Conservation (phyloP, 2,113 vertebrate genomes). For the Plectropomus leopardus region DNA sequence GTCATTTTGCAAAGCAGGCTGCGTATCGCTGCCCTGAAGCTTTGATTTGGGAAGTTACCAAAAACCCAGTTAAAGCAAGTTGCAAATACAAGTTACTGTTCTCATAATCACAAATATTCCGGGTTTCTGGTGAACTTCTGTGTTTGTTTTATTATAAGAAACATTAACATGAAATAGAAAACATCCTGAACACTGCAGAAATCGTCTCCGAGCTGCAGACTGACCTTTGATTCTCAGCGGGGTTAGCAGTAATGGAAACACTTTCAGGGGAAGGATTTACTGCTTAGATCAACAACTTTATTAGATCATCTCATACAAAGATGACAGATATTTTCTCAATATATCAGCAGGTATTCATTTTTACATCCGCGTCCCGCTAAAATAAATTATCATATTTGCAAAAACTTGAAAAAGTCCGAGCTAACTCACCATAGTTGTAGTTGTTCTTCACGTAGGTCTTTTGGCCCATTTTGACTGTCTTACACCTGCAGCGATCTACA, state of each 20-base stretch:
- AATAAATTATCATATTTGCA: no score
- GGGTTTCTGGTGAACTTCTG: not conserved
- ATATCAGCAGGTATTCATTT: not conserved
- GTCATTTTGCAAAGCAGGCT: no score
- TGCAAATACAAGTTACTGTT: not conserved
- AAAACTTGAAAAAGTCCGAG: not conserved
- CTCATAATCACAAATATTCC: not conserved
- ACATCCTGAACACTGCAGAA: not conserved
- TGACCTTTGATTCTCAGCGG: not conserved
- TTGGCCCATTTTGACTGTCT: slow-evolving; percentile 86
- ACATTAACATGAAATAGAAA: not conserved
- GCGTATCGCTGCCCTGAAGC: no score
- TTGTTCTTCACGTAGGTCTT: slow-evolving; percentile 95
- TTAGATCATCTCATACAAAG: not conserved
- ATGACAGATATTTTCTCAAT: no score
- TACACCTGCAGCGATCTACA: slow-evolving; percentile 94
- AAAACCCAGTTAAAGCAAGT: not conserved
- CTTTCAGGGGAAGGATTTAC: not conserved
- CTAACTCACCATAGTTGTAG: slow-evolving; percentile 95
- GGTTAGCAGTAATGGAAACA: not conserved
- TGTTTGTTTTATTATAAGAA: not conserved
- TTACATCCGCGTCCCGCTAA: no score
- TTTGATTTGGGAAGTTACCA: not conserved
- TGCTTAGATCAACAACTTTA: not conserved
- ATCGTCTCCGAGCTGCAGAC: not conserved